Conservation (phyloP, 1,140 invertebrate genomes). For the Cecropterus lyciades region DNA sequence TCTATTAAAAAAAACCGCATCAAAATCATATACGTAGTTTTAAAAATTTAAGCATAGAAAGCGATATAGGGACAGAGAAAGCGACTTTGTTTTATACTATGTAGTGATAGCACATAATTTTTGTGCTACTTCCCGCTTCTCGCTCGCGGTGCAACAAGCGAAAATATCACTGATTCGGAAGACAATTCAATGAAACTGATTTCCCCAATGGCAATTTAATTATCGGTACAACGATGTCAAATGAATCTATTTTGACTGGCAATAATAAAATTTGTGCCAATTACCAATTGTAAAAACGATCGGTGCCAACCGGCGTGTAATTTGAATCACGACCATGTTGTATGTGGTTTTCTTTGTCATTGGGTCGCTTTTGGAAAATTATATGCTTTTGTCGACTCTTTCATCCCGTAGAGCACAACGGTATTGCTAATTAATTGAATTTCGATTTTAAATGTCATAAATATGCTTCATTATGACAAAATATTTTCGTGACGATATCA, state of each 20-base stretch:
- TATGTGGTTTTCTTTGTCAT: constrained; percentile 10
- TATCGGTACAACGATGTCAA: constrained; percentile 24
- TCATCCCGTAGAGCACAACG: neutral
- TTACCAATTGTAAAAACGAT: constrained; percentile 22
- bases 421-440: neutral
- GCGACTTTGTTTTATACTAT: no score
- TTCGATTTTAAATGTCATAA: neutral
- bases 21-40: no score
- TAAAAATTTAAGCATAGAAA: no score
- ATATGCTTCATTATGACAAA: no score
- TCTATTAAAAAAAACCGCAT: no score
- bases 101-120: no score
- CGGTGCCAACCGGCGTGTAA: constrained; percentile 11
- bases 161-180: neutral
- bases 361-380: constrained; percentile 9
- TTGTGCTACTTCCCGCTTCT: neutral
- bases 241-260: constrained; percentile 23
- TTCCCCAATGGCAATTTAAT: constrained; percentile 29
- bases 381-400: constrained; percentile 8
- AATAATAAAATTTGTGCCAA: constrained; percentile 31
- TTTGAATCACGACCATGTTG: constrained; percentile 7
- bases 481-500: no score
- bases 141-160: neutral
- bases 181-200: constrained; percentile 5
- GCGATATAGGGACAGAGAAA: no score